Percentiles rank a stretch among this genome's conserved stretches.
phyloP scores from a whole-genome alignment of 2,888 invertebrate species.

The Amblyjoppa fuscipennis region DNA sequence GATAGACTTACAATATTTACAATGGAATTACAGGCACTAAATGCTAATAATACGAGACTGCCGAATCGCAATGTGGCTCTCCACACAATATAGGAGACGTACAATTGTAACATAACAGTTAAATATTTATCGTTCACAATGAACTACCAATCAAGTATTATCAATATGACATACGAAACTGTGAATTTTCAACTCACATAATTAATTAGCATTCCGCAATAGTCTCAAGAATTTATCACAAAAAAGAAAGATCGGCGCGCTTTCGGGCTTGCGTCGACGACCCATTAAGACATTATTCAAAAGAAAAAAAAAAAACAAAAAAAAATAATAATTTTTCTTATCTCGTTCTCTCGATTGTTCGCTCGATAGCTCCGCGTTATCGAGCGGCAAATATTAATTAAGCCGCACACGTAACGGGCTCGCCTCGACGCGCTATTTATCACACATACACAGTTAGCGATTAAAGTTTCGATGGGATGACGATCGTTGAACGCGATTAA shows the following conservation, averaged over 20 bases:
- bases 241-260: conserved; percentile 53
- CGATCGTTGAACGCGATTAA: conserved; percentile 34
- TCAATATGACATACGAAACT: conserved; percentile 71
- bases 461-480: conserved; percentile 51
- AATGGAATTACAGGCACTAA: conserved; percentile 53
- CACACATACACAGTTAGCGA: conserved; percentile 48
- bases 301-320: neutral
- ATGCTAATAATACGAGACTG: conserved; percentile 60
- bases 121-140: conserved; percentile 56
- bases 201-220: conserved; percentile 58
- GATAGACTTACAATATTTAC: conserved; percentile 45
- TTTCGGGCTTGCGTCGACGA: conserved; percentile 24
- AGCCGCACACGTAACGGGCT: conserved; percentile 31
- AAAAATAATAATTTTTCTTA: conserved; percentile 17
- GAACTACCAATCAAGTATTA: conserved; percentile 67
- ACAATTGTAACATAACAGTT: conserved; percentile 31
- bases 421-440: conserved; percentile 56
- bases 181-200: conserved; percentile 63
- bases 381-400: neutral
- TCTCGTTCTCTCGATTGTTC: conserved; percentile 42
- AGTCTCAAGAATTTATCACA: conserved; percentile 69
- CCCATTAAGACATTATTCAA: conserved; percentile 26
- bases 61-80: neutral
- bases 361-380: neutral
- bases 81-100: neutral